Base-by-base conservation (phyloP, 2,888 invertebrate genomes). In the Chaetogeoica ovagalla region DNA sequence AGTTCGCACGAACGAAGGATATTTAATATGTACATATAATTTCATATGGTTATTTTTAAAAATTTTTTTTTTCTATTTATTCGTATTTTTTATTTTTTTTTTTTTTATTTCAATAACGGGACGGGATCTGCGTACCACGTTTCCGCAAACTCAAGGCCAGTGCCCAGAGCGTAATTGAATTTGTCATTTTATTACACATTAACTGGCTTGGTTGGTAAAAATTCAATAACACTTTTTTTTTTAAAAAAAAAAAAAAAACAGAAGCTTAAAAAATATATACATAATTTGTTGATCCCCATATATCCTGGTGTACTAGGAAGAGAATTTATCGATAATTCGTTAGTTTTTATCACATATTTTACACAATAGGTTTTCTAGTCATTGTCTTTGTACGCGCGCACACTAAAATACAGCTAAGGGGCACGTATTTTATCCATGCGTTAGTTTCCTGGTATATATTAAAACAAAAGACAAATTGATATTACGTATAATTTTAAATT, bases 41-140 rank as follows among this genome's bases (percentile, higher is more conserved):
- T 57, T 71, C 59, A 57, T 71, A 59, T 37, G 23, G 30, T 55
- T 30, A 52, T 66, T 57, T 57, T 39, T 39, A 30, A n/a, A n/a
- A n/a, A n/a, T 72, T 52, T 63, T 62, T 52, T 63, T 48, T 11
- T 9, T 11, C 63, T 71, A 66, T 66, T 30, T 76, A 63, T 74
- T 62, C 43, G 21, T 65, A 75, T 76, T 68, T 74, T 48, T n/a
- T n/a, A n/a, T n/a, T n/a, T n/a, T n/a, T n/a, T n/a, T n/a, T n/a
- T n/a, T n/a, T n/a, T n/a, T n/a, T n/a, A n/a, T n/a, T 65, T 65
- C 65, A 66, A 63, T 77, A 77, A 77, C 70, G 70, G 77, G 62
- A 77, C 62, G 48, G 43, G 21, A 48, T 52, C 4, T 60, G 68
- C 23, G 63, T 55, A 30, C 30, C 30, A 30, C 9, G 55, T 77